These are phyloP conservation scores for Boloria selene DNA, from an alignment of 2,888 invertebrate genomes.

Conservation along the genomic window DNA sequence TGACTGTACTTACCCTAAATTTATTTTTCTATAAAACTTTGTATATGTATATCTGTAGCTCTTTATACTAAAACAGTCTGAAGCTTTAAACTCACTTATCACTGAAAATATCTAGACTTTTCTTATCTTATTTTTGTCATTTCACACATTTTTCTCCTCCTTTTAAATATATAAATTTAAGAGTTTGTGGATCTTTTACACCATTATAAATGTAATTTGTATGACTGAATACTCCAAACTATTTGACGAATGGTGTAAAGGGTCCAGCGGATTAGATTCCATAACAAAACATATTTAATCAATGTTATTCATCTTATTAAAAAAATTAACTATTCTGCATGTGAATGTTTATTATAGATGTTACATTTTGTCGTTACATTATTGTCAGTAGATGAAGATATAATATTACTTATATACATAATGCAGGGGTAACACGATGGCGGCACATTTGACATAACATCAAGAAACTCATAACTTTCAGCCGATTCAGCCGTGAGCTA, in stretches of 20 bases:
- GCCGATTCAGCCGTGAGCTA: not conserved
- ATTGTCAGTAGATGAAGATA: conserved; percentile 28
- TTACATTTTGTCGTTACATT: conserved; percentile 19
- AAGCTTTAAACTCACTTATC: conserved; percentile 28
- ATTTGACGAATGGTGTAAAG: conserved; percentile 26
- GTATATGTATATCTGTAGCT: conserved; percentile 23
- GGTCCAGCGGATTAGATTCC: conserved; percentile 31
- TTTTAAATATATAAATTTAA: conserved; percentile 16
- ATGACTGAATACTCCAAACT: not conserved
- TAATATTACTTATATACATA: conserved; percentile 16
- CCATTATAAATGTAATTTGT: conserved; percentile 7
- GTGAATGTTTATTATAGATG: conserved; percentile 28
- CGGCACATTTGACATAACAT: not conserved
- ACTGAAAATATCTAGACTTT: conserved; percentile 15
- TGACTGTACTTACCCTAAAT: conserved; percentile 10
- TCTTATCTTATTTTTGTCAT: conserved; percentile 1
- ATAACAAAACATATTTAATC: conserved; percentile 13
- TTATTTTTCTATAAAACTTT: conserved; percentile 9
- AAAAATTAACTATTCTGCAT: conserved; percentile 22
- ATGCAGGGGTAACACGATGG: conserved; percentile 3
- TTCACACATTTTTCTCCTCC: conserved; percentile 21
- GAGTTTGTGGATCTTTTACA: conserved; percentile 30
- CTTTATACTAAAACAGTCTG: conserved; percentile 23
- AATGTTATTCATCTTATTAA: conserved; percentile 22
- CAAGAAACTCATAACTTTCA: not conserved